phyloP scores from a whole-genome alignment of 2,888 invertebrate species.

The Tanytarsus gracilentus region DNA sequence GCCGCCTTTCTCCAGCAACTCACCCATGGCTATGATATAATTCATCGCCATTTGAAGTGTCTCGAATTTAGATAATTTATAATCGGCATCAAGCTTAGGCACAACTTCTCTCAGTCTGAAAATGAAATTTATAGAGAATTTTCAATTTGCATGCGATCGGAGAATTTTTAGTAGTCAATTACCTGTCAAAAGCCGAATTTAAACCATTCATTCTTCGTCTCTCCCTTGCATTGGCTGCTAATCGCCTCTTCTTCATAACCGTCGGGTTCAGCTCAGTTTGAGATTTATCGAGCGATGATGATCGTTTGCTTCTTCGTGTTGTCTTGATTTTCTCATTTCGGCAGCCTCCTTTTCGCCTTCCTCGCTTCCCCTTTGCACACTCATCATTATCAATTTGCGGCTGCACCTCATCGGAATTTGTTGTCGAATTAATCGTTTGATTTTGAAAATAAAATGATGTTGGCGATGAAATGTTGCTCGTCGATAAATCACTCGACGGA shows the following conservation, averaged over 20 bases:
- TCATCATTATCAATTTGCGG: background rate
- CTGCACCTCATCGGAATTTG: conserved; percentile 14
- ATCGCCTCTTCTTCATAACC: conserved; percentile 51
- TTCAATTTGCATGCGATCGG: background rate
- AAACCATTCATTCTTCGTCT: conserved; percentile 66
- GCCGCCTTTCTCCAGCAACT: conserved; percentile 47
- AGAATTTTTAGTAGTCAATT: conserved; percentile 31
- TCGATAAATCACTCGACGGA: conserved; percentile 19
- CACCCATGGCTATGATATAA: conserved; percentile 60
- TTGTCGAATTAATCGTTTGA: conserved; percentile 17
- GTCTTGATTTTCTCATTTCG: conserved; percentile 2
- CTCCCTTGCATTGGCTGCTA: conserved; percentile 67
- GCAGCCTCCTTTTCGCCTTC: conserved; percentile 13
- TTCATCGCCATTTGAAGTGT: conserved; percentile 73
- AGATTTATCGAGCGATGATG: background rate
- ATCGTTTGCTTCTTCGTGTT: background rate
- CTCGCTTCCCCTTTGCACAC: background rate
- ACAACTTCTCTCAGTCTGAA: conserved; percentile 57
- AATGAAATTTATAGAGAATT: background rate
- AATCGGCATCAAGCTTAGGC: conserved; percentile 59
- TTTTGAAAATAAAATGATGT: conserved; percentile 25
- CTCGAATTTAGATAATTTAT: conserved; percentile 67
- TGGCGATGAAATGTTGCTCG: conserved; percentile 15
- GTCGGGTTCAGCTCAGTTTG: conserved; percentile 46
- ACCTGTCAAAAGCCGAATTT: conserved; percentile 60